Evolutionary conservation across 2,888 invertebrate species (phyloP).

Genomic region (Nesidiocoris tenuis): DNA sequence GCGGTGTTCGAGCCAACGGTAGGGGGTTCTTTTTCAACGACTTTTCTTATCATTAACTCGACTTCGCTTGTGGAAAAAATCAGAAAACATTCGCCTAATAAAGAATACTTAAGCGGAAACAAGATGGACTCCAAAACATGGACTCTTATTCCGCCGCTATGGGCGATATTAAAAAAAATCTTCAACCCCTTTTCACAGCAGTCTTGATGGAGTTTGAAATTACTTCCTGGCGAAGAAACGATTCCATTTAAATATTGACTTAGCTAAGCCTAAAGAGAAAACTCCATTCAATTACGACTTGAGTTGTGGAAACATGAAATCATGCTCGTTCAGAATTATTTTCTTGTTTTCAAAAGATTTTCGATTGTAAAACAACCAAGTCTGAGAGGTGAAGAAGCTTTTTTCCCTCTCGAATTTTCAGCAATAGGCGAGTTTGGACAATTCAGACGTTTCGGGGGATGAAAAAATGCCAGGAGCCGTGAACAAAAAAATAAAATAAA

Average conservation of each 20-base stretch:
- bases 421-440: no score
- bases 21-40: background rate
- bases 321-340: no score
- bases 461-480: no score
- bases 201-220: background rate
- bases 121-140: background rate
- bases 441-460: no score
- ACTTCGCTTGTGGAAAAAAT: background rate
- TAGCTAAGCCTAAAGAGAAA: background rate
- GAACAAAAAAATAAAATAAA: no score
- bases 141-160: background rate
- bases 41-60: background rate
- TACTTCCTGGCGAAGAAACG: background rate
- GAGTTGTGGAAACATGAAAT: no score
- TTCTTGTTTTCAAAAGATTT: no score
- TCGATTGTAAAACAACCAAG: no score
- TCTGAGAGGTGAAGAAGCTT: no score
- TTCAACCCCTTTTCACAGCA: background rate
- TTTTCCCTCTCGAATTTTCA: no score
- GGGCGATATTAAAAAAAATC: no score
- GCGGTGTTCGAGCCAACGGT: background rate
- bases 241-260: background rate
- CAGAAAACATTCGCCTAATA: background rate
- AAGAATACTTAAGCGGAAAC: background rate
- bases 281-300: no score